Evolutionary conservation across 2,888 invertebrate species (phyloP).

Genomic region (Cantharis flavilabris): DNA sequence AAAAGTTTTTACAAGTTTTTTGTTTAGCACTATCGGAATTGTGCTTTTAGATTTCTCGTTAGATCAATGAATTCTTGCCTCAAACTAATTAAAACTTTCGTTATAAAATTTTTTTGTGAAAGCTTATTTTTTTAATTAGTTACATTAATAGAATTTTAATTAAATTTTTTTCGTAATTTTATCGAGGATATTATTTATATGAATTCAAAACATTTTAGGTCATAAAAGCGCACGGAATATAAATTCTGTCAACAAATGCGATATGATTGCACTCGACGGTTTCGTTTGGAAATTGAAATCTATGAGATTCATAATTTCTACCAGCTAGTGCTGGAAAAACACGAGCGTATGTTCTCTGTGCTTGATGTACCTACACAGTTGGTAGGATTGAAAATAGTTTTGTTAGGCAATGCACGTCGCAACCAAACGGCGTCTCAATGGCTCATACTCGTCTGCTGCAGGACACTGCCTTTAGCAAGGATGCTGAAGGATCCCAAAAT

Average conservation of each 20-base stretch:
- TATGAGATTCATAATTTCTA: conserved; percentile 8
- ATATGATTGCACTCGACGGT: background rate
- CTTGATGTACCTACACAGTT: conserved; percentile 19
- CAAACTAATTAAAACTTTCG: conserved; percentile 9
- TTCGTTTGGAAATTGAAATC: background rate
- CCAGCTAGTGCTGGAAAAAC: conserved; percentile 6
- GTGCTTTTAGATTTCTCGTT: conserved; percentile 1
- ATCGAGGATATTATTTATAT: background rate
- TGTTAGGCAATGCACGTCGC: conserved; percentile 50
- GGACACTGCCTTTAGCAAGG: conserved; percentile 49
- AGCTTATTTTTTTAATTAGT: conserved; percentile 1
- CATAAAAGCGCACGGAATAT: background rate
- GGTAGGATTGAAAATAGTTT: conserved; percentile 29
- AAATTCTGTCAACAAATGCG: background rate
- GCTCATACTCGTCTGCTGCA: conserved; percentile 73
- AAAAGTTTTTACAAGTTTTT: conserved; percentile 1
- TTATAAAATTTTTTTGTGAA: background rate
- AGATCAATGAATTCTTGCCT: conserved; percentile 7
- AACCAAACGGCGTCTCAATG: conserved; percentile 60
- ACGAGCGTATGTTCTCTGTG: conserved; percentile 15
- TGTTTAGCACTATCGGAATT: conserved; percentile 2
- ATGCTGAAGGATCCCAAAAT: conserved; percentile 25
- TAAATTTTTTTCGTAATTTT: background rate
- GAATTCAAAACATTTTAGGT: background rate
- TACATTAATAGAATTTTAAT: background rate